Conservation (phyloP, 2,888 invertebrate genomes). For the Allacma fusca region DNA sequence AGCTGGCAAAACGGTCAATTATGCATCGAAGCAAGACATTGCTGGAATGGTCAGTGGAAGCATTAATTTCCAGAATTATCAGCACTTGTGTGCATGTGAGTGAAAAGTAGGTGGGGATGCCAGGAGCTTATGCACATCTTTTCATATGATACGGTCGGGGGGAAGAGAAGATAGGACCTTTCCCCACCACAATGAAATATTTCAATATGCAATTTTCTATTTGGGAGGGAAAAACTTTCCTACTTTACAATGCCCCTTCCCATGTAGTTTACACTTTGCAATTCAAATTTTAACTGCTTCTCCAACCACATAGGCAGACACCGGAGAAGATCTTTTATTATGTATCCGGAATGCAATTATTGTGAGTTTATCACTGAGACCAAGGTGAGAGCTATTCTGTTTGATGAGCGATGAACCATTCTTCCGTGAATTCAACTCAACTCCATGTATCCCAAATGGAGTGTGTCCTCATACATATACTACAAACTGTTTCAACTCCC, state of each 20-base stretch:
- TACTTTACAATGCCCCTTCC: slow-evolving; percentile 1
- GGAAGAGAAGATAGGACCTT: neutral
- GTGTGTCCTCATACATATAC: neutral
- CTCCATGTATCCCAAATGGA: neutral
- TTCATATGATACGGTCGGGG: neutral
- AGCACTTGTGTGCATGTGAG: slow-evolving; percentile 25
- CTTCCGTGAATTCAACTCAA: slow-evolving; percentile 5
- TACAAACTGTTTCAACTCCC: no score
- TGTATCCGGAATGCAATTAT: slow-evolving; percentile 17
- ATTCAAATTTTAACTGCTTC: neutral
- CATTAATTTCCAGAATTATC: slow-evolving; percentile 29
- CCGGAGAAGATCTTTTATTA: neutral
- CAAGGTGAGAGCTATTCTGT: slow-evolving; percentile 24
- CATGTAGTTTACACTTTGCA: neutral
- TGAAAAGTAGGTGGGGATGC: slow-evolving; percentile 20
- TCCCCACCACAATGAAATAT: neutral
- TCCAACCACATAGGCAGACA: neutral
- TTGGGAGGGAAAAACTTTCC: neutral
- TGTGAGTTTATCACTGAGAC: slow-evolving; percentile 17
- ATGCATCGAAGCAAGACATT: slow-evolving; percentile 17
- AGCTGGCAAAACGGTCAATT: slow-evolving; percentile 27
- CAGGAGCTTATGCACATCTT: neutral
- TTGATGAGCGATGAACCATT: slow-evolving; percentile 23
- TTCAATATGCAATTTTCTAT: slow-evolving; percentile 6
- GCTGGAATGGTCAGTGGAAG: slow-evolving; percentile 18